Percentiles rank a stretch among this genome's conserved stretches.
Conservation (phyloP, 2,113 vertebrate species). For the Martes martes region DNA sequence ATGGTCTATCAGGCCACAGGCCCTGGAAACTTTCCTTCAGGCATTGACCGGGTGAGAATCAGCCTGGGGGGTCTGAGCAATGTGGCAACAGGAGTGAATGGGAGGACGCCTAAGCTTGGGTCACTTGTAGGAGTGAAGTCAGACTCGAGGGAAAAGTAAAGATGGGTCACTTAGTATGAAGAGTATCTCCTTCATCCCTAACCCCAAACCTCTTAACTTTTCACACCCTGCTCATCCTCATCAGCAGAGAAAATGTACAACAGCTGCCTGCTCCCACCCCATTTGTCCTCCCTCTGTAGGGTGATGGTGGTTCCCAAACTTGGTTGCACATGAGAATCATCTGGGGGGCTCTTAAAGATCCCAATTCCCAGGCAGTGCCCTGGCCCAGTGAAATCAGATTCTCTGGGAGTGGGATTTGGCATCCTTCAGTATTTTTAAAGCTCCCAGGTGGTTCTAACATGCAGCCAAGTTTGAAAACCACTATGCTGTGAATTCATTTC, state of each 20-base stretch:
- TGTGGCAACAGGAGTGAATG: not conserved
- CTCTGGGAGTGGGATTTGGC: not conserved
- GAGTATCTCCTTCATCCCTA: not conserved
- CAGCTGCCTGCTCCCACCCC: not conserved
- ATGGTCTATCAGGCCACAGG: not conserved
- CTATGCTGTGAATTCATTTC: rapidly evolving
- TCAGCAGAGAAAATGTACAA: not conserved
- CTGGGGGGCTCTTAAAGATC: not conserved
- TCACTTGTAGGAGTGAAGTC: not conserved
- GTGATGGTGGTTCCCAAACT: not conserved
- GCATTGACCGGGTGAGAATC: not conserved
- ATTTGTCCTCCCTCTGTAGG: not conserved
- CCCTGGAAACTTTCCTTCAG: not conserved
- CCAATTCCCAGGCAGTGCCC: not conserved
- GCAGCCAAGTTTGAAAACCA: not conserved
- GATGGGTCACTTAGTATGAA: not conserved
- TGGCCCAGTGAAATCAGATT: not conserved
- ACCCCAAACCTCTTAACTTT: not conserved
- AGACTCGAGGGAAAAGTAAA: not conserved
- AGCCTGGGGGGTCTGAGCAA: not conserved
- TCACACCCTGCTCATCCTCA: not conserved
- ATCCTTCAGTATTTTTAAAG: not conserved
- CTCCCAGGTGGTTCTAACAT: not conserved
- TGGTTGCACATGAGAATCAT: not conserved
- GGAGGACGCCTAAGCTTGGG: not conserved